Base-by-base conservation (phyloP, 1,140 invertebrate species). In the Palaemon carinicauda region DNA sequence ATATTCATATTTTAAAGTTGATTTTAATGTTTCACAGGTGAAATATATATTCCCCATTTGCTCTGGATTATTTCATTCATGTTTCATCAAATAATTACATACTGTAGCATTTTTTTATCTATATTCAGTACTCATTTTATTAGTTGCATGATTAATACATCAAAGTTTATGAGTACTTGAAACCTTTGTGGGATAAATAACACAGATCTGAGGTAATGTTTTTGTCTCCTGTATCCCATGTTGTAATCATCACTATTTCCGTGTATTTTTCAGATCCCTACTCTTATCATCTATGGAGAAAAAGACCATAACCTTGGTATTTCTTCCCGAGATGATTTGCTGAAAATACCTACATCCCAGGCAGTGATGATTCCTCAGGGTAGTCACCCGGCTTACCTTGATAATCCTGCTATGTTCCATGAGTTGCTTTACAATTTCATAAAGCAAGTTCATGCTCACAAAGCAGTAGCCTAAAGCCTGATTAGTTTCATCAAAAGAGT, bases 331-430 rank as follows among this genome's bases (percentile, higher is more conserved):
- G 81, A 90, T 24, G 89, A 92, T 88, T 85, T 93, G 33, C 87
- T 89, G 29, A 88, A 90, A 50, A 89, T 93, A 33, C 92, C 91
- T 4, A 90, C 90, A 14, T 90, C 90, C 77, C 90, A 90, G 54
- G 89, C 90, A 19, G 90, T 91, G 54, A 87, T 90, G 54, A 89
- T 93, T 41, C 90, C 90, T 33, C 90, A 91, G 54, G 91, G 91
- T 19, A 91, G 90, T 3, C 92, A 93, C 89, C 90, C 92, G 29
- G 91, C 91, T 71, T 93, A 93, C 88, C 88, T 92, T n/a, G 91
- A 93, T 84, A 89, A 92, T 52, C 92, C 92, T 17, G 84, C 90
- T 1, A 78, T 90, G 21, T 93, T 92, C 81, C 92, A 93, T 88
- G 89, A 89, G 19, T 73, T 92, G 41, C 87, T 93, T 24, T 91